Conservation (phyloP, 2,113 vertebrate genomes). For the Ceyx margarethae region DNA sequence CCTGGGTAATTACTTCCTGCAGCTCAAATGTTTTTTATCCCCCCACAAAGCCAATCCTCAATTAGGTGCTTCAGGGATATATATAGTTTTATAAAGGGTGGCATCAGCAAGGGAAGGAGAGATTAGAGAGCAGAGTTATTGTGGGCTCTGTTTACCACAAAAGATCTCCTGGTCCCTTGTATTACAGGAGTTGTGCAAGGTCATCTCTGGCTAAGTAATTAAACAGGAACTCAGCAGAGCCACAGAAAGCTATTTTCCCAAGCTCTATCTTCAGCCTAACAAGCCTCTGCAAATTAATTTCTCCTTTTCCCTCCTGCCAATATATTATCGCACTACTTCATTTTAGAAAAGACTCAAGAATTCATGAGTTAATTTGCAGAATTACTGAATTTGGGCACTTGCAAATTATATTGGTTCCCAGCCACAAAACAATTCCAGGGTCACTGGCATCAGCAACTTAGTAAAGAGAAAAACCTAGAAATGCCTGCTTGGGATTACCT, state of each 20-base stretch:
- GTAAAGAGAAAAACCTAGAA: not conserved
- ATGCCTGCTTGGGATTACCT: not conserved
- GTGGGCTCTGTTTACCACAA: not conserved
- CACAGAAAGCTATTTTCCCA: constrained; percentile 26
- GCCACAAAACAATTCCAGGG: not conserved
- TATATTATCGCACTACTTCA: not conserved
- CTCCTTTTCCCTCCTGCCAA: not conserved
- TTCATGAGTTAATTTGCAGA: not conserved
- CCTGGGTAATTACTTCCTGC: not conserved
- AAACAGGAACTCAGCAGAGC: constrained; percentile 34
- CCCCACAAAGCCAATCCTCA: not conserved
- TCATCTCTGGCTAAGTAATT: constrained; percentile 32
- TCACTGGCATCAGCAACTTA: not conserved
- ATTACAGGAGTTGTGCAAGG: not conserved
- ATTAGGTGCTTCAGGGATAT: not conserved
- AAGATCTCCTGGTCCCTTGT: not conserved
- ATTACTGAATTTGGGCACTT: not conserved
- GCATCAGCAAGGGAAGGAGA: not conserved
- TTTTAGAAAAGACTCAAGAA: not conserved
- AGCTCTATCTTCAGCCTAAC: not conserved
- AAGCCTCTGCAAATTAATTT: constrained; percentile 5
- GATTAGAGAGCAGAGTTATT: not conserved
- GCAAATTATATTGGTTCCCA: not conserved
- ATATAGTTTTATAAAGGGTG: not conserved
- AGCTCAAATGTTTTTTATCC: not conserved